Evolutionary conservation across 2,797 vertebrate genomes (phyloP).

Genomic region (Ptychadena robeensis): DNA sequence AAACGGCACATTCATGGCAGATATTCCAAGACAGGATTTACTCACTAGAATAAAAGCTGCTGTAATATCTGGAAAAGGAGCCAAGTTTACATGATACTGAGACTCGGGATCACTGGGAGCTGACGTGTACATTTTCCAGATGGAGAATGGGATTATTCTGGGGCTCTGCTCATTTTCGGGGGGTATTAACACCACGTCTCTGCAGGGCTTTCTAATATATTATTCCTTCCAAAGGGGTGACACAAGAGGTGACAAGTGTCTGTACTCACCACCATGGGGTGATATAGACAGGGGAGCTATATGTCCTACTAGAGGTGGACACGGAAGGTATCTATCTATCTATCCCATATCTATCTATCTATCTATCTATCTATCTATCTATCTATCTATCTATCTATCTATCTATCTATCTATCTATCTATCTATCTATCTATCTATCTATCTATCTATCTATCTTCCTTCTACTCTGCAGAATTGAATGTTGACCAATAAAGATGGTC

Average conservation of each 20-base stretch:
- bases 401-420: neutral
- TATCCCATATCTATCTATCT: no score
- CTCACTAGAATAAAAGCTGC: constrained; percentile 39
- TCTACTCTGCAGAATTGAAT: neutral
- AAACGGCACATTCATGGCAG: constrained; percentile 40
- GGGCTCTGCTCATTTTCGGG: constrained; percentile 12
- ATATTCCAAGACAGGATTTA: constrained; percentile 47
- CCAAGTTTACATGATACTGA: constrained; percentile 57
- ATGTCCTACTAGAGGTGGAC: no score
- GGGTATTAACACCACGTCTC: neutral
- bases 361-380: neutral
- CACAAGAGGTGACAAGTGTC: neutral
- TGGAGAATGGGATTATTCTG: constrained; percentile 49
- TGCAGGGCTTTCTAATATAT: neutral
- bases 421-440: no score
- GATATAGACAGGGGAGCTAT: neutral
- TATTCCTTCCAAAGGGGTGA: neutral
- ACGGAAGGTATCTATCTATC: neutral
- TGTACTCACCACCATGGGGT: no score
- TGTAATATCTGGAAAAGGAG: constrained; percentile 18
- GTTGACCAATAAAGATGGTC: no score
- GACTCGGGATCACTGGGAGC: constrained; percentile 39
- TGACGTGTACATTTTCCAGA: constrained; percentile 56
- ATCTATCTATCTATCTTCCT: neutral
- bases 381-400: neutral